phyloP scores from a whole-genome alignment of 30 jellyfish, hydroid and myxozoan genomes.

The Mastigias papua region DNA sequence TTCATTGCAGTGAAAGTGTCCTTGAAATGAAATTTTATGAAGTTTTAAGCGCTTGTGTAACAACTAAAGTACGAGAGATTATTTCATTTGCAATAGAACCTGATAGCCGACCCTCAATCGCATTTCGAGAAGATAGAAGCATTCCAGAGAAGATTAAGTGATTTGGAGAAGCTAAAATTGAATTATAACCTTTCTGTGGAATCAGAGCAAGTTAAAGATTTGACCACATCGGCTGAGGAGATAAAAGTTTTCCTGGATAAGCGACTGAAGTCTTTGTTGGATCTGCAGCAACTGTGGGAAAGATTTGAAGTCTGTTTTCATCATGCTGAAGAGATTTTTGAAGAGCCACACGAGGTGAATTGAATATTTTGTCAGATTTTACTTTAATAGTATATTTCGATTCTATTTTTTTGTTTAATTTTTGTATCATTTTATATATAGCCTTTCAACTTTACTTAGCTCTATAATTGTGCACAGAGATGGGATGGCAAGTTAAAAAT shows the following conservation, averaged over 20 bases:
- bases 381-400: no score
- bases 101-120: slow-evolving; percentile 23
- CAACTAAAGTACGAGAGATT: no score
- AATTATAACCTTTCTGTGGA: not conserved
- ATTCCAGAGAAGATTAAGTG: not conserved
- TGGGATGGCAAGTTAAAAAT: no score
- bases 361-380: no score
- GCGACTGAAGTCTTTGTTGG: not conserved
- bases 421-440: no score
- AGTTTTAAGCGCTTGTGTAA: no score
- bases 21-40: no score
- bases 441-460: no score
- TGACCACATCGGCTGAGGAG: slow-evolving; percentile 28
- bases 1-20: no score
- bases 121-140: slow-evolving; percentile 41
- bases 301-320: slow-evolving; percentile 42
- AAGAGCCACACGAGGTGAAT: slow-evolving; percentile 52
- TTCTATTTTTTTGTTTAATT: no score
- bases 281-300: slow-evolving; percentile 49
- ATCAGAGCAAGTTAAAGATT: slow-evolving; percentile 1
- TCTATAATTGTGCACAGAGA: no score
- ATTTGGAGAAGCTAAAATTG: not conserved
- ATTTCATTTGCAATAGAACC: not conserved
- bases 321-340: slow-evolving; percentile 67
- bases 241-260: slow-evolving; percentile 4